phyloP scores from a whole-genome alignment of 2,113 vertebrate species.

The Delphinus delphis region DNA sequence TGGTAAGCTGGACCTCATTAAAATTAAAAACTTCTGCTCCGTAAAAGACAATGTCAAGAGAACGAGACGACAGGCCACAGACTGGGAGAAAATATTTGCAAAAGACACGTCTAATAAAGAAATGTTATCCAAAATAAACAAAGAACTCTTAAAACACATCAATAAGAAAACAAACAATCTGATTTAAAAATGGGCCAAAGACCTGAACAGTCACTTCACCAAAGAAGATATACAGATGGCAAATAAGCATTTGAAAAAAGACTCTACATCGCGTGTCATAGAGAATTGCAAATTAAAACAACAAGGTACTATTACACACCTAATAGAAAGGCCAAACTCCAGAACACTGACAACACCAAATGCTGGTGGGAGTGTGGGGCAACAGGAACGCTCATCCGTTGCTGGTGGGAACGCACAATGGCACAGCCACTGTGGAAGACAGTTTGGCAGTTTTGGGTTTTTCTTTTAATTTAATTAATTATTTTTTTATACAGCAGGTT shows the following conservation, averaged over 20 bases:
- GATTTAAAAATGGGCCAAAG: neutral
- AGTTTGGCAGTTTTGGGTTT: neutral
- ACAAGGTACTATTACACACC: neutral
- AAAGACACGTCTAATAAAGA: conserved; percentile 1
- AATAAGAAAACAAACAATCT: neutral
- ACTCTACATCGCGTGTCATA: neutral
- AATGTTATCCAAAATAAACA: neutral
- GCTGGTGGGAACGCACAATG: neutral
- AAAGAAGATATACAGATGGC: neutral
- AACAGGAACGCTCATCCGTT: neutral
- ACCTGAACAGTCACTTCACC: neutral
- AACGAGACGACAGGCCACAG: neutral
- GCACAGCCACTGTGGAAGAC: neutral
- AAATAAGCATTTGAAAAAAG: neutral
- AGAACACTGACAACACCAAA: neutral
- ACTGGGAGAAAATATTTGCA: neutral
- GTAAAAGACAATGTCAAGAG: neutral
- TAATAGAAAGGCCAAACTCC: neutral
- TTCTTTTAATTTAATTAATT: too few species aligned
- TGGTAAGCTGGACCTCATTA: neutral
- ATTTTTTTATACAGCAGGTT: too few species aligned
- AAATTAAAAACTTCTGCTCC: neutral
- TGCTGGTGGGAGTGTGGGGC: neutral
- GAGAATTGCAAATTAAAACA: neutral
- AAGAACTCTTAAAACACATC: neutral